Evolutionary conservation across 2,888 invertebrate genomes (phyloP).

Genomic region (Eudasyphora cyanicolor): DNA sequence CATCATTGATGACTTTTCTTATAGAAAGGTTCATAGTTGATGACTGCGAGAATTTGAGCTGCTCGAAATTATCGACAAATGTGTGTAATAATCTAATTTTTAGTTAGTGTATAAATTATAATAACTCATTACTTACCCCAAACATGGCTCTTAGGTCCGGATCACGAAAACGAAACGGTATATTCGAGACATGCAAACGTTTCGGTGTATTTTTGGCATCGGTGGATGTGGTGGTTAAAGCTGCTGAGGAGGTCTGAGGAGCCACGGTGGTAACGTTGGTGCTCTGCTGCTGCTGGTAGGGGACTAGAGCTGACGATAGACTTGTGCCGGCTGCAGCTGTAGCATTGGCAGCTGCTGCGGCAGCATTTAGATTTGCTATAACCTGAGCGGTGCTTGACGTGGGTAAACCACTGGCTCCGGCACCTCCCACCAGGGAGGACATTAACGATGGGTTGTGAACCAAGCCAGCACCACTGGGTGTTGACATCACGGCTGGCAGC

Average conservation of each 20-base stretch:
- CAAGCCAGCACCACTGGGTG: slow-evolving; percentile 68
- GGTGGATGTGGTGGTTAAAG: slow-evolving; percentile 74
- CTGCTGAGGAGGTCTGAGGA: slow-evolving; percentile 74
- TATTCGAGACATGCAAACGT: slow-evolving; percentile 99
- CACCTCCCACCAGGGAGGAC: slow-evolving; percentile 70
- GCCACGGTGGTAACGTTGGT: slow-evolving; percentile 75
- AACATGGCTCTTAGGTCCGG: slow-evolving; percentile 99
- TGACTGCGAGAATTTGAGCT: too few species aligned
- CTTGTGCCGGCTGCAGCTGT: slow-evolving; percentile 79
- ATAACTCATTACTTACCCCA: slow-evolving; percentile 91
- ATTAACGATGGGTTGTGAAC: slow-evolving; percentile 69
- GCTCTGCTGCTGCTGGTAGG: slow-evolving; percentile 68
- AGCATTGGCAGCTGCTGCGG: slow-evolving; percentile 73
- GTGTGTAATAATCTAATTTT: too few species aligned
- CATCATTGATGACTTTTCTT: too few species aligned
- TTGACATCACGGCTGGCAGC: slow-evolving; percentile 75
- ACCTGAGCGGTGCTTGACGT: slow-evolving; percentile 77
- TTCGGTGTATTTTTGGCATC: slow-evolving; percentile 89
- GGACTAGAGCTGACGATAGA: slow-evolving; percentile 81
- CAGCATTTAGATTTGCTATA: slow-evolving; percentile 77
- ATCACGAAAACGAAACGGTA: slow-evolving; percentile 99
- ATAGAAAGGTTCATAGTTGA: too few species aligned
- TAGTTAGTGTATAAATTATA: too few species aligned
- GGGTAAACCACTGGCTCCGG: slow-evolving; percentile 68
- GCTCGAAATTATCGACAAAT: too few species aligned